Percentiles rank a stretch among this genome's conserved stretches.
phyloP scores from a whole-genome alignment of 1,140 invertebrate genomes.

The Drosophila ercepeae region DNA sequence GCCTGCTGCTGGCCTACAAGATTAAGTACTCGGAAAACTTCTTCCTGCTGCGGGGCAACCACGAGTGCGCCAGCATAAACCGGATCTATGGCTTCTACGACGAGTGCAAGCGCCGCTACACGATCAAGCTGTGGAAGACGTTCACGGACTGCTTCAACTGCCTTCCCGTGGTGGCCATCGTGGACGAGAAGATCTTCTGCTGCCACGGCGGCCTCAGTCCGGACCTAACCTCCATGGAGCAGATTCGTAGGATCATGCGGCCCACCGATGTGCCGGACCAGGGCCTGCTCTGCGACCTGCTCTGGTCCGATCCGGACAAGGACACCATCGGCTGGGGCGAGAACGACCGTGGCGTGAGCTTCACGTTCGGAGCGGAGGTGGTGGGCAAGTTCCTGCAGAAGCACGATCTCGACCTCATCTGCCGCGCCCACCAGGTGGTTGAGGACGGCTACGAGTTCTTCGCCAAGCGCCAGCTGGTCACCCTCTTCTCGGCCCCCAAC shows the following conservation, averaged over 20 bases:
- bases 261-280: constrained; percentile 96
- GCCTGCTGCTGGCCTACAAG: constrained; percentile 97
- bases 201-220: constrained; percentile 96
- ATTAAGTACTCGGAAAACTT: constrained; percentile 95
- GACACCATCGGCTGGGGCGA: constrained; percentile 95
- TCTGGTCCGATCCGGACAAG: constrained; percentile 99
- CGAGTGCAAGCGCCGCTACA: constrained; percentile 97
- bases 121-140: constrained; percentile 99
- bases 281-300: constrained; percentile 96
- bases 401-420: constrained; percentile 97
- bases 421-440: constrained; percentile 98
- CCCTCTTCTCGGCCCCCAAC: constrained; percentile 98
- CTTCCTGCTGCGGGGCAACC: constrained; percentile 92
- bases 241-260: constrained; percentile 94
- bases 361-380: constrained; percentile 97
- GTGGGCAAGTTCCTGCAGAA: constrained; percentile 96
- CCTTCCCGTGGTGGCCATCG: constrained; percentile 96
- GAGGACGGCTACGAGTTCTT: constrained; percentile 99
- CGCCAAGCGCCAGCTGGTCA: constrained; percentile 98
- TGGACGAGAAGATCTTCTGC: constrained; percentile 99
- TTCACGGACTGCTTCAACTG: constrained; percentile 99
- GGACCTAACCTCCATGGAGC: constrained; percentile 95
- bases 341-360: constrained; percentile 97
- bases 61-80: constrained; percentile 95
- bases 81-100: constrained; percentile 97